phyloP scores from a whole-genome alignment of 2,113 vertebrate genomes.

The Forbesichthys agassizii region DNA sequence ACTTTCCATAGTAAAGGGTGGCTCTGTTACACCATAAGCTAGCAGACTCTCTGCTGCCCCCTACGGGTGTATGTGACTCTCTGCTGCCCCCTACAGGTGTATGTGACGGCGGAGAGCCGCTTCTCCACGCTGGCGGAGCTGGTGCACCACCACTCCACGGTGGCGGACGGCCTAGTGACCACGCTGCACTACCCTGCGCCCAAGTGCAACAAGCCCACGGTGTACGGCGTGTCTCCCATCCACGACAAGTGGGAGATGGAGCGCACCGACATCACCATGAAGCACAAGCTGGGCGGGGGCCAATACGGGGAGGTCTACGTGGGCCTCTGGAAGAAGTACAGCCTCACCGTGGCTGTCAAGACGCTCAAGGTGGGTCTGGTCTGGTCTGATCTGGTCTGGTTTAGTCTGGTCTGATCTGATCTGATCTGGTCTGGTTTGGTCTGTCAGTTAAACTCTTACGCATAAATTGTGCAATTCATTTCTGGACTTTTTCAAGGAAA shows the following conservation, averaged over 20 bases:
- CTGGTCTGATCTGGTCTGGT: background rate
- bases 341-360: constrained; percentile 96
- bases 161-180: constrained; percentile 96
- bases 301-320: constrained; percentile 99
- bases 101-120: constrained; percentile 96
- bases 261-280: constrained; percentile 99
- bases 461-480: too few species aligned
- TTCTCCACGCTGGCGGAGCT: constrained; percentile 96
- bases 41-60: too few species aligned
- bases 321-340: constrained; percentile 98
- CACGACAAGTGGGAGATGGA: constrained; percentile 99
- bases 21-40: too few species aligned
- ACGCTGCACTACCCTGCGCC: constrained; percentile 97
- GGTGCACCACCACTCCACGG: constrained; percentile 97
- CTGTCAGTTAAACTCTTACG: too few species aligned
- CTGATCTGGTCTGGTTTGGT: background rate
- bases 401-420: background rate
- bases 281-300: constrained; percentile 98
- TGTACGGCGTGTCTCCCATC: constrained; percentile 98
- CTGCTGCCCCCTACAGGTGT: constrained; percentile 78
- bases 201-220: constrained; percentile 98
- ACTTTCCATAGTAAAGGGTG: too few species aligned
- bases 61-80: too few species aligned
- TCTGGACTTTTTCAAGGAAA: too few species aligned
- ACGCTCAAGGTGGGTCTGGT: constrained; percentile 86